A percentile compares a stretch with the other conserved stretches of the same genome.
These are phyloP conservation scores for Hoplias malabaricus DNA, from an alignment of 2,113 vertebrate genomes.

Conservation along the genomic window DNA sequence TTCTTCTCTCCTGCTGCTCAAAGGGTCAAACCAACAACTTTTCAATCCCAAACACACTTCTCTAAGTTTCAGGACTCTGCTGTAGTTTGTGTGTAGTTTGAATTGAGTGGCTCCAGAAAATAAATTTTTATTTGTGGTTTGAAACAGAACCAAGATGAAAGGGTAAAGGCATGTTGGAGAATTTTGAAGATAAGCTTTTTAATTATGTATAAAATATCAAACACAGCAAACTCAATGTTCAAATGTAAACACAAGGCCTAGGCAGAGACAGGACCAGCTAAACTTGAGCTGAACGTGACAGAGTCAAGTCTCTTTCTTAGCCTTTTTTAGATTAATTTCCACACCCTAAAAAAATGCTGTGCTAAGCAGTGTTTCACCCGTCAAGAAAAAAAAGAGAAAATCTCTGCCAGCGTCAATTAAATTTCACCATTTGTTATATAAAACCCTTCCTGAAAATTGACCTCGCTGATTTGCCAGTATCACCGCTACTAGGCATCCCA, in stretches of 20 bases:
- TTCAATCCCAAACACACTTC: no score
- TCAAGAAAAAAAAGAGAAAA: neutral
- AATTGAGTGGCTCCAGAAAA: neutral
- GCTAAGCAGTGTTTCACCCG: neutral
- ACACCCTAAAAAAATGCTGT: neutral
- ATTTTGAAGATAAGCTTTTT: neutral
- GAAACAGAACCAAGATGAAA: neutral
- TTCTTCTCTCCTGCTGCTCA: no score
- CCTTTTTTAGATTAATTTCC: neutral
- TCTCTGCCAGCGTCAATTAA: neutral
- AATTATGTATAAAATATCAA: slow-evolving; percentile 3
- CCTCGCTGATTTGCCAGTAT: slow-evolving; percentile 8
- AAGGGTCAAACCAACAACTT: no score
- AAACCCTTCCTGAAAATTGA: slow-evolving; percentile 32
- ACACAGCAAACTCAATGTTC: neutral
- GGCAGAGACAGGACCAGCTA: neutral
- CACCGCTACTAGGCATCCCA: neutral
- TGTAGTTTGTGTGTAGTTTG: no score
- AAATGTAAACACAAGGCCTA: neutral
- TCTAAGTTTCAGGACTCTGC: no score
- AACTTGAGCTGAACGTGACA: neutral
- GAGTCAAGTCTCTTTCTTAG: neutral
- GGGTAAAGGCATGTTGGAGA: neutral
- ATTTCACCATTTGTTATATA: slow-evolving; percentile 17
- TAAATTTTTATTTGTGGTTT: neutral